Evolutionary conservation across 2,888 invertebrate genomes (phyloP).

Genomic region (Polydesmus complanatus): DNA sequence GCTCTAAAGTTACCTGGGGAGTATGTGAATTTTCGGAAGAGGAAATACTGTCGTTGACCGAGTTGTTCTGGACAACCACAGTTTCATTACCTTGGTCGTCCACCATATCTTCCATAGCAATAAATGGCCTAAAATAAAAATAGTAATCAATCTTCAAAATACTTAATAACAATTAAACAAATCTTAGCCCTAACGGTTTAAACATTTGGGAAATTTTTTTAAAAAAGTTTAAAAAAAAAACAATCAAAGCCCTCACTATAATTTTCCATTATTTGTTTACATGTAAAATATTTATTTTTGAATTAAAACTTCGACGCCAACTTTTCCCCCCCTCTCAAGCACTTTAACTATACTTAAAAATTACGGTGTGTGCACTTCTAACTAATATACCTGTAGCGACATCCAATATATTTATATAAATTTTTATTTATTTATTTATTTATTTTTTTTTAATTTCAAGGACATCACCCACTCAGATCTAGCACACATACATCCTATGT

Average conservation of each 20-base stretch:
- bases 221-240: no score
- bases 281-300: no score
- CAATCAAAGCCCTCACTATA: no score
- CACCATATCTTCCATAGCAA: constrained; percentile 73
- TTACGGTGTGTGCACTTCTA: background rate
- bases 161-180: background rate
- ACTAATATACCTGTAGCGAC: no score
- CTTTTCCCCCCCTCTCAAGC: background rate
- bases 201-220: no score
- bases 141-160: background rate
- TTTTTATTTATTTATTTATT: no score
- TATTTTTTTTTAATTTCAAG: background rate
- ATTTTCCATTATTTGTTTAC: no score
- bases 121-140: background rate
- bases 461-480: background rate
- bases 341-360: background rate
- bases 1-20: background rate
- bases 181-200: background rate
- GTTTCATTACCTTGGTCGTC: constrained; percentile 43
- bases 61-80: constrained; percentile 6
- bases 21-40: constrained; percentile 16
- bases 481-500: background rate
- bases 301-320: background rate
- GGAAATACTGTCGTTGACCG: constrained; percentile 8
- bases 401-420: no score